phyloP scores from a whole-genome alignment of 2,797 vertebrate species.

The Heterohyrax brucei region DNA sequence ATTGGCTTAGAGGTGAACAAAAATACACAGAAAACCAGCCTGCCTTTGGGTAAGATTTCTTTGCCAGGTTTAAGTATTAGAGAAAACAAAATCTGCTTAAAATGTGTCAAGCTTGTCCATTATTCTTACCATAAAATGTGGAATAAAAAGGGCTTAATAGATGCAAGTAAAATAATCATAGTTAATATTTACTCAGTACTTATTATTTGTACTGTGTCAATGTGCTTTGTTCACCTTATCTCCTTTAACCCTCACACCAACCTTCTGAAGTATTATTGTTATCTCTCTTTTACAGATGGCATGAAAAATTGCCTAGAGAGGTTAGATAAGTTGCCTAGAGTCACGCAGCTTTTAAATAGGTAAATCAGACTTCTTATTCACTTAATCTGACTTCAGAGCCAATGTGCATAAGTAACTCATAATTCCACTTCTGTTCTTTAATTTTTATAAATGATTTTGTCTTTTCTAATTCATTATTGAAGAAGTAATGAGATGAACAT shows the following conservation, averaged over 20 bases:
- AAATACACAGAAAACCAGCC: constrained; percentile 58
- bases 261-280: constrained; percentile 42
- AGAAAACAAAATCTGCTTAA: constrained; percentile 79
- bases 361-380: constrained; percentile 45
- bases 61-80: constrained; percentile 64
- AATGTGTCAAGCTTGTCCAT: constrained; percentile 58
- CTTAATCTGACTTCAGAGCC: constrained; percentile 40
- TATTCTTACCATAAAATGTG: constrained; percentile 65
- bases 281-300: constrained; percentile 69
- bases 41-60: constrained; percentile 32
- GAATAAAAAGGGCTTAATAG: constrained; percentile 53
- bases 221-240: not conserved
- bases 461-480: constrained; percentile 26
- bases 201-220: constrained; percentile 37
- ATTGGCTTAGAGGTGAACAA: constrained; percentile 68
- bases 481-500: not conserved
- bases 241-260: not conserved
- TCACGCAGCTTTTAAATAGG: constrained; percentile 68
- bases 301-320: constrained; percentile 52
- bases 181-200: constrained; percentile 61
- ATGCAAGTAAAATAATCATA: constrained; percentile 67
- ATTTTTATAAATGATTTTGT: not conserved
- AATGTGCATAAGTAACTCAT: not conserved
- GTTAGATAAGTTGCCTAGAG: constrained; percentile 66
- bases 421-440: constrained; percentile 12